Conservation (phyloP, 1,140 invertebrate genomes). For the Trichonephila inaurata region DNA sequence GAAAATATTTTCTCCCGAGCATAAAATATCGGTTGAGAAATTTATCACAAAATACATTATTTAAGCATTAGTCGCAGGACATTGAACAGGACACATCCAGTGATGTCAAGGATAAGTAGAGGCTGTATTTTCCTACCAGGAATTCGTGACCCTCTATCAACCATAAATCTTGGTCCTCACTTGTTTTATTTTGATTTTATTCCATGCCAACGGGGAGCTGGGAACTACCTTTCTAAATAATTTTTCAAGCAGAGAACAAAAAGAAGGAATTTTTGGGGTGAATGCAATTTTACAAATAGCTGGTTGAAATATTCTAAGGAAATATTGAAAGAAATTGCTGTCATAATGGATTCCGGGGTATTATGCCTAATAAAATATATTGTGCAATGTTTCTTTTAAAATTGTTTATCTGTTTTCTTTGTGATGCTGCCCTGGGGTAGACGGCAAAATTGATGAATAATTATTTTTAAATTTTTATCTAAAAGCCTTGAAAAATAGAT, state of each 20-base stretch:
- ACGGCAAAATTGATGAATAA: no score
- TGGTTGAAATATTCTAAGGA: not conserved
- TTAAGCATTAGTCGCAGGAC: conserved; percentile 62
- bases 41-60: conserved; percentile 58
- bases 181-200: conserved; percentile 29
- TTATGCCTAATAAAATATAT: not conserved
- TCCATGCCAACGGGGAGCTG: not conserved
- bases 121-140: conserved; percentile 16
- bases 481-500: no score
- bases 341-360: not conserved
- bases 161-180: conserved; percentile 37
- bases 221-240: conserved; percentile 42
- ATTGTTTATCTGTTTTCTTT: no score
- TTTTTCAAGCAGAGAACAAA: not conserved
- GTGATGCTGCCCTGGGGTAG: no score
- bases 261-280: not conserved
- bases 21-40: conserved; percentile 59
- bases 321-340: not conserved
- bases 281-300: conserved; percentile 7
- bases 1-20: conserved; percentile 30
- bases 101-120: conserved; percentile 26
- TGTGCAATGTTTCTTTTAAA: not conserved
- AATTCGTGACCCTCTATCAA: conserved; percentile 47
- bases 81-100: conserved; percentile 39
- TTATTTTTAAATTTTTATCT: no score